These are phyloP conservation scores for Nephrocerus scutellatus DNA, from an alignment of 2,888 invertebrate species.

Conservation along the genomic window DNA sequence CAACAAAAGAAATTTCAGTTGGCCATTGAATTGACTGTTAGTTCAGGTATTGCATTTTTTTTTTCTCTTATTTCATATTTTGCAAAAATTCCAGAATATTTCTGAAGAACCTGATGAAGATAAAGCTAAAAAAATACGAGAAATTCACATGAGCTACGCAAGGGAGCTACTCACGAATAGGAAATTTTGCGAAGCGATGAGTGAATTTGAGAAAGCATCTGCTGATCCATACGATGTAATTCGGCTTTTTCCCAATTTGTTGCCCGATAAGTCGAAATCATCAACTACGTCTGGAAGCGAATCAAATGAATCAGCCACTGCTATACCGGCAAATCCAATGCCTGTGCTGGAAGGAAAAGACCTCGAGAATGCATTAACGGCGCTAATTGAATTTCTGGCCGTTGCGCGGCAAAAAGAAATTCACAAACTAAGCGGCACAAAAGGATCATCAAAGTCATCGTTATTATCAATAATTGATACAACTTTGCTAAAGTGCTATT, in stretches of 20 bases:
- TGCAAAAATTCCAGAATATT: slow-evolving; percentile 70
- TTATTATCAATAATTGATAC: slow-evolving; percentile 92
- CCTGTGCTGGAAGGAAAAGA: slow-evolving; percentile 68
- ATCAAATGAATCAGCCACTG: slow-evolving; percentile 37
- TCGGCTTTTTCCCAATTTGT: slow-evolving; percentile 83
- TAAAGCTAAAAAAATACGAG: slow-evolving; percentile 70
- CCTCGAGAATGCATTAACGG: slow-evolving; percentile 77
- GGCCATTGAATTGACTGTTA: slow-evolving; percentile 82
- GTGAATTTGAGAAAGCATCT: slow-evolving; percentile 78
- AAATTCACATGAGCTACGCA: slow-evolving; percentile 86
- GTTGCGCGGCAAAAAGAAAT: slow-evolving; percentile 57
- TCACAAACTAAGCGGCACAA: slow-evolving; percentile 40
- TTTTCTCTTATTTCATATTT: too few relatives aligned
- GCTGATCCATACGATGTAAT: slow-evolving; percentile 96
- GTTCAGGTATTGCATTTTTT: slow-evolving; percentile 32
- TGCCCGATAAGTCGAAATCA: slow-evolving; percentile 36
- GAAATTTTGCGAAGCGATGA: slow-evolving; percentile 84
- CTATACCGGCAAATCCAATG: slow-evolving; percentile 23
- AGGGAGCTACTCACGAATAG: slow-evolving; percentile 85
- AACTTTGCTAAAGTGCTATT: slow-evolving; percentile 91
- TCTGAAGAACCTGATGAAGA: slow-evolving; percentile 75
- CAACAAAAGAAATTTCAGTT: slow-evolving; percentile 90
- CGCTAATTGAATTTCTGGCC: slow-evolving; percentile 83
- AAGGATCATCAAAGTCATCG: slow-evolving; percentile 34
- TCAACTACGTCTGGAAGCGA: slow-evolving; percentile 55